Base-by-base conservation (phyloP, 1,140 invertebrate species). In the Cydia splendana region DNA sequence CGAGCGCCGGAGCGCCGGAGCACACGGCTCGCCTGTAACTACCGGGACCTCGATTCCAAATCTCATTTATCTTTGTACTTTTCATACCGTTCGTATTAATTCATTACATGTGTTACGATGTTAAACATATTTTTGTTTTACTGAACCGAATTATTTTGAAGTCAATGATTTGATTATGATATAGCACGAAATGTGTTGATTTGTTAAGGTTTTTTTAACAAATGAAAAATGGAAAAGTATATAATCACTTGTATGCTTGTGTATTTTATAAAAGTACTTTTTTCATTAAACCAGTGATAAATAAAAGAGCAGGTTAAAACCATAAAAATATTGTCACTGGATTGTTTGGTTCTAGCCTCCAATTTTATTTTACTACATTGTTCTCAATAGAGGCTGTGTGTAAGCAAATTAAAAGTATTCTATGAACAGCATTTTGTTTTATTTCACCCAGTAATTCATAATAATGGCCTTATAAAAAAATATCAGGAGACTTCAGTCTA, bases 321-420 rank as follows among this genome's bases (percentile, higher is more conserved):
- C 30, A n/a, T 67, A 34, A 9, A 30, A 34, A 67, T 10, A 67
- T 34, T 67, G 65, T 67, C 10, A 34, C 65, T 28, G 20, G 5
- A 30, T 28, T 65, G 65, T 73, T 85, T 84, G 74, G 80, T 86
- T 79, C 77, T 83, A 78, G 82, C 82, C 86, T 87, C 84, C 78
- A 84, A 80, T 74, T 30, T 82, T 76, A 80, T 80, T 84, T 85
- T 82, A 82, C 80, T 80, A 87, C 84, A 88, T 88, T 88, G 84
- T 91, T 91, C 88, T 89, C 86, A 88, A 88, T 90, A 88, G 88
- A 91, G 90, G 91, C 91, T 93, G 91, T 93, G 91, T 93, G 90
- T 89, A 90, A 88, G 85, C 83, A 93, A 91, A 92, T 91, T 91
- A 93, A 91, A 86, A 91, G 87, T 91, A 93, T 93, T 91, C 87